phyloP scores from a whole-genome alignment of 2,797 vertebrate genomes.

The Fratercula arctica region DNA sequence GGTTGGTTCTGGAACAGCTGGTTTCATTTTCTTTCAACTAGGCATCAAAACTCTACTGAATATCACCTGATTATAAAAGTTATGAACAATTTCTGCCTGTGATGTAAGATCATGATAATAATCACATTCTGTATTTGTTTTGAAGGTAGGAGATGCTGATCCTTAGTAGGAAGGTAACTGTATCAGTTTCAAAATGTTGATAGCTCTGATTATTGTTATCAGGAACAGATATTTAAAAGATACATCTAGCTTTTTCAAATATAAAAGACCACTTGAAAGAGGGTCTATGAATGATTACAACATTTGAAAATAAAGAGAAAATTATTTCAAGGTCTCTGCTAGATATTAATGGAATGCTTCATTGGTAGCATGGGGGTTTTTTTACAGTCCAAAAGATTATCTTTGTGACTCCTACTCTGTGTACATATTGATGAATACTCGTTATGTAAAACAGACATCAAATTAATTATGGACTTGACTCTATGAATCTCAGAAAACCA shows the following conservation, averaged over 20 bases:
- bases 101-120: not conserved
- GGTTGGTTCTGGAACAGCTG: not conserved
- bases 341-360: not conserved
- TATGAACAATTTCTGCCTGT: not conserved
- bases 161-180: not conserved
- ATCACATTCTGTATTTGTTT: not conserved
- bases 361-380: not conserved
- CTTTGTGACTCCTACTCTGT: not conserved
- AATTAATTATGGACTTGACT: not conserved
- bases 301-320: not conserved
- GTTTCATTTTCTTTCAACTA: not conserved
- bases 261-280: not conserved
- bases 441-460: not conserved
- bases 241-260: not conserved
- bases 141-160: not conserved
- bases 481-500: not conserved
- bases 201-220: not conserved
- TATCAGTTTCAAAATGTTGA: not conserved
- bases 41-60: not conserved
- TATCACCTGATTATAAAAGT: not conserved
- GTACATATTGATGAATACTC: not conserved
- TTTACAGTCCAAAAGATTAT: not conserved
- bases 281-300: not conserved
- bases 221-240: not conserved
- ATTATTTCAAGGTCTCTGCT: not conserved